Conservation (phyloP, 2,888 invertebrate genomes). For the Macropis europaea region DNA sequence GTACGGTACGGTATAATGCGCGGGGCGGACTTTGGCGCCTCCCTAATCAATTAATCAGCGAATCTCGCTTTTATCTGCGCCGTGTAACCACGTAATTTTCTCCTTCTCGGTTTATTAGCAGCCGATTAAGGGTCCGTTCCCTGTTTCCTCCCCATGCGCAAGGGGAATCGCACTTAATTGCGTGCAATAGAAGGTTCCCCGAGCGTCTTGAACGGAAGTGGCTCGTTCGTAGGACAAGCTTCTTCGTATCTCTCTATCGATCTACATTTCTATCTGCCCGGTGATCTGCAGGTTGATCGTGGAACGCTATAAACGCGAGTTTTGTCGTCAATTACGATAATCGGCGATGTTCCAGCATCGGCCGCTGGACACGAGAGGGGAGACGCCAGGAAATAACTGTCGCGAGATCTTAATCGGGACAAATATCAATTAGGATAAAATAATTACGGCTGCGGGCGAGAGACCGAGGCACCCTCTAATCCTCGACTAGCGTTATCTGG, state of each 20-base stretch:
- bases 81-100: conserved; percentile 63
- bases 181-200: conserved; percentile 29
- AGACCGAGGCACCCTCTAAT: conserved; percentile 13
- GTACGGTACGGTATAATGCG: conserved; percentile 68
- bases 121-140: conserved; percentile 59
- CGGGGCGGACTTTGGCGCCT: conserved; percentile 75
- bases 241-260: conserved; percentile 20
- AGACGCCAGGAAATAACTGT: conserved; percentile 22
- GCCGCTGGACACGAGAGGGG: neutral
- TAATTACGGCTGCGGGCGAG: conserved; percentile 27
- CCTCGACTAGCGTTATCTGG: conserved; percentile 29
- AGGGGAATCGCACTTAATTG: conserved; percentile 45
- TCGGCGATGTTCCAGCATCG: neutral
- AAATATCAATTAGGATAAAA: conserved; percentile 45
- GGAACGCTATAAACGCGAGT: conserved; percentile 14
- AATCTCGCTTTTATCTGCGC: conserved; percentile 73
- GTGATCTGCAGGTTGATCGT: neutral
- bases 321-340: conserved; percentile 35
- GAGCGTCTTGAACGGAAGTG: conserved; percentile 40
- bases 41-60: conserved; percentile 79
- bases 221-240: conserved; percentile 27
- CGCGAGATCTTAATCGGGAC: conserved; percentile 35
- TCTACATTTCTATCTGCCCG: neutral
- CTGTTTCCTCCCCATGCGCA: neutral
- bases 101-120: conserved; percentile 68